These are phyloP conservation scores for Sphyrna mokarran DNA, from an alignment of 2,113 vertebrate genomes.

Conservation along the genomic window DNA sequence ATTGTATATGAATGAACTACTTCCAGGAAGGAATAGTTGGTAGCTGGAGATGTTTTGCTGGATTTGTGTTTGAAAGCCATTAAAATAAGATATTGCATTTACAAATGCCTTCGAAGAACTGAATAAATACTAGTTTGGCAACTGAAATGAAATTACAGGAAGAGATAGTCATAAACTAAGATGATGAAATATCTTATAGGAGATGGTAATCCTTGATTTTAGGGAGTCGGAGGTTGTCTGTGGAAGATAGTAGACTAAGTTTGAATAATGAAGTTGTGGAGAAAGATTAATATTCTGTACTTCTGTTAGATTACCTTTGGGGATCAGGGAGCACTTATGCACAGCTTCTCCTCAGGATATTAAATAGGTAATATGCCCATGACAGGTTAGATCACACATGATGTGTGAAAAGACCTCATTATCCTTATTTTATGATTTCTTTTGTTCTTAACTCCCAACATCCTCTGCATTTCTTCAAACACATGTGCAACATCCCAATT, in stretches of 20 bases:
- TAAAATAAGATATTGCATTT: background rate
- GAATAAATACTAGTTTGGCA: background rate
- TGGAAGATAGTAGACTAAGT: background rate
- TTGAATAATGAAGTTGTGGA: background rate
- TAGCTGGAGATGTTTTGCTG: background rate
- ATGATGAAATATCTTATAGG: background rate
- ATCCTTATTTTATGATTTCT: background rate
- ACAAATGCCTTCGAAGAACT: background rate
- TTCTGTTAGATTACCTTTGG: background rate
- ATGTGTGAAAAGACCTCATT: background rate
- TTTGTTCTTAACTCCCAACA: background rate
- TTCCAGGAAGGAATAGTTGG: background rate
- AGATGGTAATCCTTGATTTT: background rate
- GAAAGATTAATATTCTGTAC: background rate
- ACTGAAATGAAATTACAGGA: background rate
- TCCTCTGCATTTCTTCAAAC: background rate
- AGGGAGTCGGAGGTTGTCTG: background rate
- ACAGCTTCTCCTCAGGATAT: constrained; percentile 6
- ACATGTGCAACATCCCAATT: background rate
- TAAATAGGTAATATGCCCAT: constrained; percentile 46
- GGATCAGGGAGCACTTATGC: background rate
- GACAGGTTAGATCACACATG: constrained; percentile 38
- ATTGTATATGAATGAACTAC: background rate
- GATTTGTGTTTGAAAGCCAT: background rate
- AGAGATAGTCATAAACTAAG: background rate